Evolutionary conservation across 2,113 vertebrate genomes (phyloP), one percentile per base, ranked within the genome.

Genomic region (Podocnemis expansa): DNA sequence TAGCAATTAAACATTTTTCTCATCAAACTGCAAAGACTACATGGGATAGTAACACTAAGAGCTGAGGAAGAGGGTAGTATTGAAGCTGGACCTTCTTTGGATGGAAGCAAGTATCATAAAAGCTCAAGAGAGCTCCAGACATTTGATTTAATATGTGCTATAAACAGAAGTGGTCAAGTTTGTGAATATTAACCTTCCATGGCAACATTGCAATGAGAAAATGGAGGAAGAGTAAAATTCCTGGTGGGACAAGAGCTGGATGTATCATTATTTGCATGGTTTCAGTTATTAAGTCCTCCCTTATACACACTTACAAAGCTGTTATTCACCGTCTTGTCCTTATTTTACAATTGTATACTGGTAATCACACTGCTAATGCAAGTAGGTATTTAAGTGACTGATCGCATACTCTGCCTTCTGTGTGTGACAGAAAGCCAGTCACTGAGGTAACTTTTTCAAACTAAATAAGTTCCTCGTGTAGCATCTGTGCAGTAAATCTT

Each of bases 291-390:
- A 17, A 58, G 22, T 82, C 51, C 43, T 93, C 78, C 51, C 0
- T 0, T 38, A 70, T n/a, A 70, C 63, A 38, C n/a, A 56, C 31
- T 49, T 0, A 0, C 13, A 24, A 14, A 17, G 63, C 49, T 14
- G 55, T 89, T 90, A 12, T 90, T 89, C 45, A 84, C 73, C 27
- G 4, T 21, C 55, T 63, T 60, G 25, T 87, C 79, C 10, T 75
- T 34, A 43, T 78, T 58, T 85, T 58, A 49, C 41, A 75, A 25
- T 13, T 41, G 21, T 41, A 45, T 27, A 27, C 24, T 45, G 73
- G 11, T 45, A 76, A 76, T 76, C 41, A 24, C 67, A 73, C 38
- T 41, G 10, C 22, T 41, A 75, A 75, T 75, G 47, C 47, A 47
- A 47, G 47, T 47, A 47, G 7, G 47, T 47, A 47, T 47, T 47